A percentile compares a stretch with the other conserved stretches of the same genome.
Conservation (phyloP, 2,797 vertebrate species). For the Galaxias olidus region DNA sequence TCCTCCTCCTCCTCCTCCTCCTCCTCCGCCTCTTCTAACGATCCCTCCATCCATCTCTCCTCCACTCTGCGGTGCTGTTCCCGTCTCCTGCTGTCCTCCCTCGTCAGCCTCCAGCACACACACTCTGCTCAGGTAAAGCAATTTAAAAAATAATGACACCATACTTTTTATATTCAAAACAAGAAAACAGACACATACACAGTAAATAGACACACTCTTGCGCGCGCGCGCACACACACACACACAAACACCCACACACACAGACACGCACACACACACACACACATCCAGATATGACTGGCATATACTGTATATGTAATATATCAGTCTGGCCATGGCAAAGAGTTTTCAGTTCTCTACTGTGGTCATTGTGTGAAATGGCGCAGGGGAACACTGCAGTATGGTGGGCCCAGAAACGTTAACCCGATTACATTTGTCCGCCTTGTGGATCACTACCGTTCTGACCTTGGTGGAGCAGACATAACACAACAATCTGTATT, state of each 20-base stretch:
- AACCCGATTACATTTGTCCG: too few species aligned
- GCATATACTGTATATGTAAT: background rate
- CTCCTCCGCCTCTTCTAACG: conserved; percentile 34
- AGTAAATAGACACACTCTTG: background rate
- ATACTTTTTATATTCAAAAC: background rate
- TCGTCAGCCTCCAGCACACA: conserved; percentile 80
- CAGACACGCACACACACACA: conserved; percentile 6
- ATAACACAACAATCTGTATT: too few species aligned
- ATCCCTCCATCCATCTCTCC: conserved; percentile 47
- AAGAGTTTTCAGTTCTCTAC: background rate
- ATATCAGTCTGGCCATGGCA: background rate
- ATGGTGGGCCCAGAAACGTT: too few species aligned
- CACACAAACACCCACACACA: conserved; percentile 5
- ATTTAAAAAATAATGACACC: background rate
- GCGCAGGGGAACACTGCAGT: too few species aligned
- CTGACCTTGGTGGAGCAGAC: too few species aligned
- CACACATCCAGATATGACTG: background rate
- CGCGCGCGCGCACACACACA: conserved; percentile 26
- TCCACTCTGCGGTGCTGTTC: conserved; percentile 78
- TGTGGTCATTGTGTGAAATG: too few species aligned
- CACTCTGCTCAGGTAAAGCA: conserved; percentile 84
- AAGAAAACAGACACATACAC: conserved; percentile 45
- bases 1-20: conserved; percentile 59
- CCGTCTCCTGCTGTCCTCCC: conserved; percentile 84
- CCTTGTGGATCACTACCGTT: too few species aligned